Base-by-base conservation (phyloP, 2,113 vertebrate genomes). In the Mesembrinibis cayennensis region DNA sequence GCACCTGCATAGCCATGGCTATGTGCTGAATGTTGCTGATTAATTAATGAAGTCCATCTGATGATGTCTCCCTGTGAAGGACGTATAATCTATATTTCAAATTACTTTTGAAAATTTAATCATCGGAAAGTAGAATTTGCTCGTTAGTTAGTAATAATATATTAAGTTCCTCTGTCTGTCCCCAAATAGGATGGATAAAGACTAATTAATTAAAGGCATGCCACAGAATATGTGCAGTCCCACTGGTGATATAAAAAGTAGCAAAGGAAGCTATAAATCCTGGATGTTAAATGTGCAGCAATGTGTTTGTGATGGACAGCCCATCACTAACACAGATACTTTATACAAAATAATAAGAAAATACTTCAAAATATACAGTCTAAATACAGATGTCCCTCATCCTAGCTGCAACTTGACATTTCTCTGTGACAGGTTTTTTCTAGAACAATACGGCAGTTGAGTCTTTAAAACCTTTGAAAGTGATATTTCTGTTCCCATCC, bases 141-240 rank as follows among this genome's bases (percentile, higher is more conserved):
- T 97, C 95, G 95, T 97, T 96, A 96, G 95, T 87, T 93, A 86
- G 84, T 96, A 97, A 97, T 97, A 97, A 95, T 97, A 89, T 87
- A 97, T 96, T 82, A 96, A 91, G 77, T 92, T 96, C 80, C 56
- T 79, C 80, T 87, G 16, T 85, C 84, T 94, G 49, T 82, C 50
- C 66, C 55, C 71, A 88, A 13, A 91, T 80, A 92, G 91, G 85
- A 84, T 62, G 67, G 80, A 84, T 76, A 92, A 95, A 92, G 69
- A 66, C 56, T 92, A 96, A 96, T 95, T 95, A 94, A 96, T 93
- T 92, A 94, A 93, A 95, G 20, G 32, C 72, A 82, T 82, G 40
- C 42, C 40, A 49, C 45, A 66, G 82, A 93, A 70, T 44, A 42
- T 32, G 14, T 59, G 52, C 30, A 81, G 69, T 83, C 85, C 72